These are phyloP conservation scores for Oscheius sp. DNA, from an alignment of 2,888 invertebrate species.

Conservation along the genomic window DNA sequence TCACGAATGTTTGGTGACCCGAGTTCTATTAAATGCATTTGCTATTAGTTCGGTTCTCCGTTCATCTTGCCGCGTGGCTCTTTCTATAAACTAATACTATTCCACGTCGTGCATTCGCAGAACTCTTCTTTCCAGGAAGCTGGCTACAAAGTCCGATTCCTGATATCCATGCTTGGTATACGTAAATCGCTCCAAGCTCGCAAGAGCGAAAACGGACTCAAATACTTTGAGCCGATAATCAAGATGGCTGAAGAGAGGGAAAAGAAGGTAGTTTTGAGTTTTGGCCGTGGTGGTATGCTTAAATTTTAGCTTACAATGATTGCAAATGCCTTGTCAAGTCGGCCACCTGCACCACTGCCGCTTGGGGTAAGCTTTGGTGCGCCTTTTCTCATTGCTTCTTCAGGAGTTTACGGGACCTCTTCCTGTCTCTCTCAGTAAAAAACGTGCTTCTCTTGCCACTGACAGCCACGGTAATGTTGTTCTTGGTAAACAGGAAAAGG, in stretches of 20 bases:
- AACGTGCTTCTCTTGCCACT: slow-evolving; percentile 3
- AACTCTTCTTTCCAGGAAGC: slow-evolving; percentile 46
- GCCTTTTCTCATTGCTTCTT: slow-evolving; percentile 1
- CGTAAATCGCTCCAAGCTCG: slow-evolving; percentile 46
- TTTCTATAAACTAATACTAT: slow-evolving; percentile 5
- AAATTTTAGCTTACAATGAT: neutral
- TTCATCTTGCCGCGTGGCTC: slow-evolving; percentile 2
- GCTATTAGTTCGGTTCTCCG: slow-evolving; percentile 18
- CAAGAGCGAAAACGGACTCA: slow-evolving; percentile 52
- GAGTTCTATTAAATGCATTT: slow-evolving; percentile 23
- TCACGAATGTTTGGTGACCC: slow-evolving; percentile 13
- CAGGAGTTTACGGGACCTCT: neutral
- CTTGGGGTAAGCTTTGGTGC: slow-evolving; percentile 11
- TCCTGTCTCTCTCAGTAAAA: neutral
- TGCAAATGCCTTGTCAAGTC: slow-evolving; percentile 13
- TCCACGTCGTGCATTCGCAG: neutral
- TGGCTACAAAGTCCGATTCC: slow-evolving; percentile 56
- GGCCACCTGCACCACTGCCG: neutral
- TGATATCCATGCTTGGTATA: slow-evolving; percentile 54
- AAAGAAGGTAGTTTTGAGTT: slow-evolving; percentile 37
- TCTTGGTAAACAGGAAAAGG: neutral
- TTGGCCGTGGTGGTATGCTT: too few relatives aligned
- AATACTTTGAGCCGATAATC: slow-evolving; percentile 55
- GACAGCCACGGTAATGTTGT: neutral
- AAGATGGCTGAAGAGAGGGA: slow-evolving; percentile 55